Conservation (phyloP, 2,113 vertebrate species). For the Burhinus bistriatus region DNA sequence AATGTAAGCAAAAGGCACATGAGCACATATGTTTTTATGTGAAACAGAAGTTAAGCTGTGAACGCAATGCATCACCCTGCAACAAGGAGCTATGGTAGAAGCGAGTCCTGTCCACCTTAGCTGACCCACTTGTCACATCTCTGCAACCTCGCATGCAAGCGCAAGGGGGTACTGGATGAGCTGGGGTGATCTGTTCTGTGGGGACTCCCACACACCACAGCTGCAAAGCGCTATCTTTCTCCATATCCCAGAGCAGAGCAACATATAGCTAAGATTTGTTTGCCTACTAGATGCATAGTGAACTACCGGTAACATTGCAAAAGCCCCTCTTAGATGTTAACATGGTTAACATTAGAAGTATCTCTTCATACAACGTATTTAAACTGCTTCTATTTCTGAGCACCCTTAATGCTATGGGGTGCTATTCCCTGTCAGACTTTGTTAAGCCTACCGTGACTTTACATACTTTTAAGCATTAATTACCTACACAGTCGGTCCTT, state of each 20-base stretch:
- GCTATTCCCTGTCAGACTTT: neutral
- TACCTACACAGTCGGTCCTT: neutral
- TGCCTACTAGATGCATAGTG: neutral
- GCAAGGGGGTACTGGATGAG: accelerated
- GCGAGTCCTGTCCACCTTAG: neutral
- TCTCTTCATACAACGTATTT: neutral
- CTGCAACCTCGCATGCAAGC: accelerated
- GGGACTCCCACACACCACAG: accelerated
- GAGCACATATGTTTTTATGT: neutral
- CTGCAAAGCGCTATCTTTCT: neutral
- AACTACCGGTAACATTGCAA: neutral
- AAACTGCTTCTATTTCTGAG: neutral
- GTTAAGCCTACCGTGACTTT: neutral
- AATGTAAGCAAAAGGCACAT: neutral
- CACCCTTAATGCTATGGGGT: neutral
- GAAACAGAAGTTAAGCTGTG: neutral
- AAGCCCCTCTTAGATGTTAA: neutral
- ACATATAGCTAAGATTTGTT: accelerated
- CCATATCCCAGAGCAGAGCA: neutral
- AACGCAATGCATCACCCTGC: neutral
- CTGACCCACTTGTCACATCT: neutral
- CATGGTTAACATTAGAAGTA: accelerated
- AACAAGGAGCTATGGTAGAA: neutral
- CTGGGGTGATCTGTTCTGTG: accelerated
- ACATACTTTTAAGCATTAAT: neutral